Evolutionary conservation across 2,113 vertebrate species (phyloP), one percentile per base, ranked within the genome.

Genomic region (Corythoichthys intestinalis): DNA sequence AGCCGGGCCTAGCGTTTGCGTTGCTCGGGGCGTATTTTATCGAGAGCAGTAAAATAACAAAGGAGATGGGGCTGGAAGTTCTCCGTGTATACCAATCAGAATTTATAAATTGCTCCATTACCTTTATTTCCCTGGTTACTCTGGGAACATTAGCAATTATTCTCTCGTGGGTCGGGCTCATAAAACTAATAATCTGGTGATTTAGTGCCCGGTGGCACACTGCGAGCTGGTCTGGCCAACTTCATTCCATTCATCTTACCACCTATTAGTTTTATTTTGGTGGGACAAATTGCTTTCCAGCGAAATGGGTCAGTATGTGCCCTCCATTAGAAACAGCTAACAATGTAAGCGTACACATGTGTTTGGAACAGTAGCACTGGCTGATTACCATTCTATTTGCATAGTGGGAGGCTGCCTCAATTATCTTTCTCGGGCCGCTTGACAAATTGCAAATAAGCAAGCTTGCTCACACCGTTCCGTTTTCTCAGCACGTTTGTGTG

Each of bases 41-140:
- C 76, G 85, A 89, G 85, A 87, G 88, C 90, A 83, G 89, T 91
- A 85, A 91, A 92, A 92, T 90, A 91, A 90, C 90, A 90, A 87
- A 90, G 83, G 88, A 91, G 91, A 92, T 91, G 90, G 88, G 6
- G 87, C 90, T 92, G 91, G 91, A 92, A 86, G 90, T 92, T 91
- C 90, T 92, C 88, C 85, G 86, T 92, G 92, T 93, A 91, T 91
- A 92, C 90, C 92, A 91, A 92, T 93, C 92, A 92, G 91, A 92
- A 92, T 93, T 92, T 93, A 92, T 92, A 92, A 92, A 93, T 93
- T 92, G 92, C 89, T 91, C 90, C 90, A 92, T 93, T 93, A 93
- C 90, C 90, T 92, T 91, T 91, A 93, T 93, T 92, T 92, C 91
- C 91, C 90, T 92, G 90, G 92, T 92, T 92, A 91, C 91, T 92